These are phyloP conservation scores for Ochotona curzoniae DNA, from an alignment of 2,113 vertebrate species.

Conservation along the genomic window DNA sequence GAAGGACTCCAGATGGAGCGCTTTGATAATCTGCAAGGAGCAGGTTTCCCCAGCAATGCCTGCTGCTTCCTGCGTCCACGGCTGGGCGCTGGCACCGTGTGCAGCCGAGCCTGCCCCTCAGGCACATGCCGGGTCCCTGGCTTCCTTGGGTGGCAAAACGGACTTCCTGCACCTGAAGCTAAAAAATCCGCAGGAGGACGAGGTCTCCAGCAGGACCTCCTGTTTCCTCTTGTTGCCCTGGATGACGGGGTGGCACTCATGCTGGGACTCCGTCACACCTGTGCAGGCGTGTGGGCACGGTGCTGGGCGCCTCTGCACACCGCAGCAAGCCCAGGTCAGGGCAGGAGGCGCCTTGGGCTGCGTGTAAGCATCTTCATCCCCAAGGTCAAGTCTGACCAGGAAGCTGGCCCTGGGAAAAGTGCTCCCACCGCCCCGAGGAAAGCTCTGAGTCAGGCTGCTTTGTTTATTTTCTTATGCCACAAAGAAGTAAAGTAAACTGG, in stretches of 20 bases:
- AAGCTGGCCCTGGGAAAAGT: constrained; percentile 85
- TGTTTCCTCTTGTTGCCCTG: not conserved
- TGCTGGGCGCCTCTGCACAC: constrained; percentile 33
- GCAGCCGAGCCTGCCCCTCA: not conserved
- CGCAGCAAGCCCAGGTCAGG: not conserved
- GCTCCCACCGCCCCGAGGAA: constrained; percentile 74
- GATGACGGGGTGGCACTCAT: no score
- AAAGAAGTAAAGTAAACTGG: constrained; percentile 83
- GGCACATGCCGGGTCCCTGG: not conserved
- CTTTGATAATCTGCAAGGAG: no score
- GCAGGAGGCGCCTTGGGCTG: constrained; percentile 64
- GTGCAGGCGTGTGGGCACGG: not conserved
- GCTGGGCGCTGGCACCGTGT: not conserved
- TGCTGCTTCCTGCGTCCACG: not conserved
- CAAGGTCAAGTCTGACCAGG: constrained; percentile 80
- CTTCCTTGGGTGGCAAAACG: not conserved
- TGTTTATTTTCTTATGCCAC: constrained; percentile 83
- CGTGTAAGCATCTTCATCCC: constrained; percentile 58
- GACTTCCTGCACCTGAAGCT: not conserved
- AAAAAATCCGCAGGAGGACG: not conserved
- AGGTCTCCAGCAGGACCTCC: no score
- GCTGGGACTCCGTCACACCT: no score
- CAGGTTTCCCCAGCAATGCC: not conserved
- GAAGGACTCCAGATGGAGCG: no score
- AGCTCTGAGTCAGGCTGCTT: constrained; percentile 76